These are phyloP conservation scores for Leucania comma DNA, from an alignment of 2,888 invertebrate genomes.

Conservation along the genomic window DNA sequence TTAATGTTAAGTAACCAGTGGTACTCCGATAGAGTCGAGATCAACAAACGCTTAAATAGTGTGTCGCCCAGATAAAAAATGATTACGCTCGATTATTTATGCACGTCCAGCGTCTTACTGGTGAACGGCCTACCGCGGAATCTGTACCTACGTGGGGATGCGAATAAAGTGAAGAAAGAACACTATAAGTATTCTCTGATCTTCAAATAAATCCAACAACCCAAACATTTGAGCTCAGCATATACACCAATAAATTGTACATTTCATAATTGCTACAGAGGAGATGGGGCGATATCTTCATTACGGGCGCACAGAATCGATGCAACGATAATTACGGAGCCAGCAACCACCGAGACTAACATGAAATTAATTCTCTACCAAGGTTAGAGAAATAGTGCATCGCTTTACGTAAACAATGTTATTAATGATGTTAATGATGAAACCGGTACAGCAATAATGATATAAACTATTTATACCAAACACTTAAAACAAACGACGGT, in stretches of 20 bases:
- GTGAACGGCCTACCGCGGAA: constrained; percentile 72
- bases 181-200: too few species aligned
- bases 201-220: not conserved
- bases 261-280: constrained; percentile 79
- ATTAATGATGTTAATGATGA: constrained; percentile 74
- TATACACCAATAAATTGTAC: constrained; percentile 62
- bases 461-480: constrained; percentile 58
- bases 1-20: constrained; percentile 25
- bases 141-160: constrained; percentile 7
- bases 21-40: constrained; percentile 51
- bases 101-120: constrained; percentile 79
- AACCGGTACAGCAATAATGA: constrained; percentile 64
- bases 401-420: constrained; percentile 67
- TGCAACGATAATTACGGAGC: constrained; percentile 82
- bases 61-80: constrained; percentile 81
- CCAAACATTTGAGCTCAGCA: constrained; percentile 14
- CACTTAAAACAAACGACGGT: constrained; percentile 53
- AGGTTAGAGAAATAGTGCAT: constrained; percentile 77
- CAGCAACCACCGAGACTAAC: constrained; percentile 68
- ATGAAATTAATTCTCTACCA: constrained; percentile 79
- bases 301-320: constrained; percentile 81
- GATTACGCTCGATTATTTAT: constrained; percentile 85
- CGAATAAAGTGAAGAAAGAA: not conserved
- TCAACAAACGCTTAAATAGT: constrained; percentile 84
- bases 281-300: constrained; percentile 84